These are phyloP conservation scores for Ceratina calcarata DNA, from an alignment of 1,140 invertebrate genomes.

Conservation along the genomic window DNA sequence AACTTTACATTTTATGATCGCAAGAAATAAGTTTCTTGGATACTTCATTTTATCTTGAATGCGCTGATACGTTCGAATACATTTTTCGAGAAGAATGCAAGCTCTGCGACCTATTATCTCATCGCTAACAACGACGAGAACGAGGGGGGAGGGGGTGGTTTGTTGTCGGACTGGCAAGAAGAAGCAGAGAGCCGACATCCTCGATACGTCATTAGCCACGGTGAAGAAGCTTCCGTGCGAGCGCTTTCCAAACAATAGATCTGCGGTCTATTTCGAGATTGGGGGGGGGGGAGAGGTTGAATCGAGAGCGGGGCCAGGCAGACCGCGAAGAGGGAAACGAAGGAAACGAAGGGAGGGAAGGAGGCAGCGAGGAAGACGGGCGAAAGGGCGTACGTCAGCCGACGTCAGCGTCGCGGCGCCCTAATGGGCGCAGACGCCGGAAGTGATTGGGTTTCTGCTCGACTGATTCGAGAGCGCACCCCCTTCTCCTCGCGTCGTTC, in stretches of 20 bases:
- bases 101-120: conserved; percentile 34
- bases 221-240: conserved; percentile 69
- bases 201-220: conserved; percentile 71
- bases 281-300: conserved; percentile 51
- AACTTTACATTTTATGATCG: neutral
- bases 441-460: conserved; percentile 82
- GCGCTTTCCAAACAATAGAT: conserved; percentile 79
- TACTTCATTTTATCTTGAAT: too few relatives aligned
- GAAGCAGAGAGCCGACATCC: conserved; percentile 45
- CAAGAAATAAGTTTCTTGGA: neutral
- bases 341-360: conserved; percentile 19
- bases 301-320: conserved; percentile 27
- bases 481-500: conserved; percentile 60
- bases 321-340: conserved; percentile 7
- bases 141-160: conserved; percentile 9
- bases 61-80: too few relatives aligned
- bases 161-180: conserved; percentile 13
- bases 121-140: conserved; percentile 45
- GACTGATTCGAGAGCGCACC: conserved; percentile 78
- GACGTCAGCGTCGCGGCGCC: conserved; percentile 80
- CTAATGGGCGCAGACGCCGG: conserved; percentile 82
- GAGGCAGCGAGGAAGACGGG: conserved; percentile 45
- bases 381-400: conserved; percentile 77
- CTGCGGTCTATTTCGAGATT: conserved; percentile 76
- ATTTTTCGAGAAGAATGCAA: too few relatives aligned